These are phyloP conservation scores for Ceryle rudis DNA, from an alignment of 2,797 vertebrate species.

Conservation along the genomic window DNA sequence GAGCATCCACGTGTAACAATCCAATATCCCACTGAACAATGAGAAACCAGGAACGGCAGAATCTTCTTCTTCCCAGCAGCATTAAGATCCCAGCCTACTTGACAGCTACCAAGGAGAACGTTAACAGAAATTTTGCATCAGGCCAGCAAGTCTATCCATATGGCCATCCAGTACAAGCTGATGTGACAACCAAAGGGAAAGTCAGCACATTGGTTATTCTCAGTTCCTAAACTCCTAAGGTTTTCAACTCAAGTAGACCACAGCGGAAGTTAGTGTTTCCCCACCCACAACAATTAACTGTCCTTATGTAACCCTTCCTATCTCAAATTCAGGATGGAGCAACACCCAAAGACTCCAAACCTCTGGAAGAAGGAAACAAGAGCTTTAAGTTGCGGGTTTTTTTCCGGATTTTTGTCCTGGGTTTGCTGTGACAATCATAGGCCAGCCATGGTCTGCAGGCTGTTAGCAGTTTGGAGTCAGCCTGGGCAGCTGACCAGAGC, in stretches of 20 bases:
- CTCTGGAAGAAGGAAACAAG: not conserved
- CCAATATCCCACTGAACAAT: not conserved
- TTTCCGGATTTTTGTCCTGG: not conserved
- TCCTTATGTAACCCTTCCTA: not conserved
- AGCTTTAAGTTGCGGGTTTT: not conserved
- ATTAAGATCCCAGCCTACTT: not conserved
- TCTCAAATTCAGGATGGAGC: not conserved
- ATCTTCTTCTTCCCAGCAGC: not conserved
- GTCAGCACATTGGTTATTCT: not conserved
- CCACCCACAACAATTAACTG: fast-evolving
- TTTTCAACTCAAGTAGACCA: not conserved
- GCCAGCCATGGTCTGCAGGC: not conserved
- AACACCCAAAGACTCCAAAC: not conserved
- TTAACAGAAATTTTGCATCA: not conserved
- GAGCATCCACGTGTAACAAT: not conserved
- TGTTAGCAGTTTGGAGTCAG: not conserved
- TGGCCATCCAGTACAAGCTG: not conserved
- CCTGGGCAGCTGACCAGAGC: not conserved
- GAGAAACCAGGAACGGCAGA: not conserved
- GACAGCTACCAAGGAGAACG: not conserved
- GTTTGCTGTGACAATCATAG: not conserved
- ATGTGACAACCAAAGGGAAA: not conserved
- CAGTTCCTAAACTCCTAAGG: not conserved
- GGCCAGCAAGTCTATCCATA: not conserved
- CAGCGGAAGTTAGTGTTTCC: not conserved